A percentile compares a stretch with the other conserved stretches of the same genome.
These are phyloP conservation scores for Diabrotica balteata DNA, from an alignment of 2,888 invertebrate species.

Conservation along the genomic window DNA sequence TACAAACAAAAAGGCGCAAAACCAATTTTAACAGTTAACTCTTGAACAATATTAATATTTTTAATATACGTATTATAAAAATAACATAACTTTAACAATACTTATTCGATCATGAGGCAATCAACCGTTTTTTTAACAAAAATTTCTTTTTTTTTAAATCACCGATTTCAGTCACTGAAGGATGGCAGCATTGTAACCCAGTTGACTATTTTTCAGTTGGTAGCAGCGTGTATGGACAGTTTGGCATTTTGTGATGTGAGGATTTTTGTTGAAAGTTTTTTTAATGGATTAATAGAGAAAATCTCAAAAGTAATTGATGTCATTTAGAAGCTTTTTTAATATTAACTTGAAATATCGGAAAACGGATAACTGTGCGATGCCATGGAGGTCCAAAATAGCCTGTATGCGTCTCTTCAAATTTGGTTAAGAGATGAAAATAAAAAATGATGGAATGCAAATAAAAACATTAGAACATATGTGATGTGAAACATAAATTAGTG, in stretches of 20 bases:
- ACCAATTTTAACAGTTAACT: no score
- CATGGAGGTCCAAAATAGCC: constrained; percentile 50
- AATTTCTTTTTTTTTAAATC: no score
- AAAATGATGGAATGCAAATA: constrained; percentile 62
- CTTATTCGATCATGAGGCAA: no score
- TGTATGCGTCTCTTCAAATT: constrained; percentile 58
- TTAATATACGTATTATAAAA: no score
- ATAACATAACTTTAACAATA: no score
- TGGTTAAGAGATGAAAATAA: constrained; percentile 62
- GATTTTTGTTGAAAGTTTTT: constrained; percentile 60
- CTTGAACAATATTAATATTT: no score
- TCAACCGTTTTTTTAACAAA: no score
- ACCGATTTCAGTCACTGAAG: no score
- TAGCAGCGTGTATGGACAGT: constrained; percentile 62
- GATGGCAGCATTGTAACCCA: no score
- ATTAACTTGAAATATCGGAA: constrained; percentile 49
- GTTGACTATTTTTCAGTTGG: constrained; percentile 49
- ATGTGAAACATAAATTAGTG: constrained; percentile 59
- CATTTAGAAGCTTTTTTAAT: constrained; percentile 49
- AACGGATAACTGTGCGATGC: constrained; percentile 53
- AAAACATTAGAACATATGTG: constrained; percentile 63
- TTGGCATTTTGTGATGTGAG: constrained; percentile 63
- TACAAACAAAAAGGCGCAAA: no score
- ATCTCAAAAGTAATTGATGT: constrained; percentile 54
- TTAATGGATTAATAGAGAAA: constrained; percentile 56